Evolutionary conservation across 2,797 vertebrate genomes (phyloP).

Genomic region (Acomys russatus): DNA sequence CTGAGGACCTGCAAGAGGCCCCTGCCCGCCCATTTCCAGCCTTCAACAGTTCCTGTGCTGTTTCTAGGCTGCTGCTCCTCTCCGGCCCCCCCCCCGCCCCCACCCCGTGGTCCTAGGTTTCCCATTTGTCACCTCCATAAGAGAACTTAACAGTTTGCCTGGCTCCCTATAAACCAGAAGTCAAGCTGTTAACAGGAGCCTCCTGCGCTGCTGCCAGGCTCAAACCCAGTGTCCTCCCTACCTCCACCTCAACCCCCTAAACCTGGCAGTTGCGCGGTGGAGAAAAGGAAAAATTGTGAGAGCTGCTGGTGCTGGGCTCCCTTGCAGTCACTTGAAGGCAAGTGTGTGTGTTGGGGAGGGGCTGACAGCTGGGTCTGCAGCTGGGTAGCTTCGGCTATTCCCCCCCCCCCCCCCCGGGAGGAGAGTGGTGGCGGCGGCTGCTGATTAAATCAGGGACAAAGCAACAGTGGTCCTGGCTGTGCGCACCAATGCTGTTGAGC

Average conservation of each 20-base stretch:
- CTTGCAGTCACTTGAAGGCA: constrained; percentile 59
- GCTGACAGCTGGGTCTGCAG: constrained; percentile 73
- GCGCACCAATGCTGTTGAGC: constrained; percentile 30
- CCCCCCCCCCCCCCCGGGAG: too few species aligned
- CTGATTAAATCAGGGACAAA: constrained; percentile 80
- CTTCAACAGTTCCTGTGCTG: constrained; percentile 41
- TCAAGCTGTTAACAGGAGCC: constrained; percentile 79
- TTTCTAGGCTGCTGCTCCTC: constrained; percentile 60
- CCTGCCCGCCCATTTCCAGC: background rate
- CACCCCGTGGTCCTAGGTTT: constrained; percentile 55
- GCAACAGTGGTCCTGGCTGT: background rate
- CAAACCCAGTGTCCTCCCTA: constrained; percentile 69
- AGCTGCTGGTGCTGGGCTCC: constrained; percentile 45
- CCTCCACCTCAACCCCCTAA: background rate
- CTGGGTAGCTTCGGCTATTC: constrained; percentile 74
- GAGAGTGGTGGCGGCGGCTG: background rate
- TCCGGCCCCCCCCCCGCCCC: background rate
- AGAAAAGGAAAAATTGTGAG: constrained; percentile 2
- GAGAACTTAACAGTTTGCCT: constrained; percentile 80
- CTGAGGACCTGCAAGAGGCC: background rate
- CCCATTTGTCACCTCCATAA: constrained; percentile 78
- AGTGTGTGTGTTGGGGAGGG: background rate
- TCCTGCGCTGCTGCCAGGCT: constrained; percentile 70
- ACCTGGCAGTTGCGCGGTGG: constrained; percentile 55
- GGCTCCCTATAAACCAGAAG: constrained; percentile 79